These are phyloP conservation scores for Limonius californicus DNA, from an alignment of 1,140 invertebrate genomes.

Conservation along the genomic window DNA sequence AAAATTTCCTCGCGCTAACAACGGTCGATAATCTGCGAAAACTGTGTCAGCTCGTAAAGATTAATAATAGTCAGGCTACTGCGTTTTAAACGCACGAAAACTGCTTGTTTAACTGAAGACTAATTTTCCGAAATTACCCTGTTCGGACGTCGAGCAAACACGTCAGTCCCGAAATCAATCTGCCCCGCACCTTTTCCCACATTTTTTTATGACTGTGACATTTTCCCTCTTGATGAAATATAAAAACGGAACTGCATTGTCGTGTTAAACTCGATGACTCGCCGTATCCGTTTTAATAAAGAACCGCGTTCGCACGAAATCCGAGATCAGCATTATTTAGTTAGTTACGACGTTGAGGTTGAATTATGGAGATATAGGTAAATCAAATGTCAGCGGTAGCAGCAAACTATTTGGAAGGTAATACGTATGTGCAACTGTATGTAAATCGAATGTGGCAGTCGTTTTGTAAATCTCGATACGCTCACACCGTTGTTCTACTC, in stretches of 20 bases:
- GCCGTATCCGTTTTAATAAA: background rate
- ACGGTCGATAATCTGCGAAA: background rate
- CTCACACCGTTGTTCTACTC: background rate
- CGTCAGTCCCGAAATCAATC: background rate
- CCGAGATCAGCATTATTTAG: background rate
- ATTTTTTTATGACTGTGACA: background rate
- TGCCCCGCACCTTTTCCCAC: background rate
- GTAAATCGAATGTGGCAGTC: background rate
- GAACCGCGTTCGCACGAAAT: background rate
- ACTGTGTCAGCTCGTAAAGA: constrained; percentile 1
- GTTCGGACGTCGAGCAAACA: background rate
- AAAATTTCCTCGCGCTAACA: background rate
- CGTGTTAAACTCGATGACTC: background rate
- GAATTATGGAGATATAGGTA: background rate
- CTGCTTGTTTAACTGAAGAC: background rate
- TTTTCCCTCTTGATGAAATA: too few relatives aligned
- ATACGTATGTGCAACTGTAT: background rate
- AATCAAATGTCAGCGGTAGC: background rate
- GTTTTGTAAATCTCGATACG: background rate
- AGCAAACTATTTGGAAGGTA: too few relatives aligned
- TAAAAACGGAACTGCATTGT: too few relatives aligned
- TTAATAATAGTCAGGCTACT: background rate
- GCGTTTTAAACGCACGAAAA: background rate
- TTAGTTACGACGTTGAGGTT: background rate
- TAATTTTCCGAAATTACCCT: background rate